phyloP scores from a whole-genome alignment of 2,113 vertebrate genomes.

The Sturnira hondurensis region DNA sequence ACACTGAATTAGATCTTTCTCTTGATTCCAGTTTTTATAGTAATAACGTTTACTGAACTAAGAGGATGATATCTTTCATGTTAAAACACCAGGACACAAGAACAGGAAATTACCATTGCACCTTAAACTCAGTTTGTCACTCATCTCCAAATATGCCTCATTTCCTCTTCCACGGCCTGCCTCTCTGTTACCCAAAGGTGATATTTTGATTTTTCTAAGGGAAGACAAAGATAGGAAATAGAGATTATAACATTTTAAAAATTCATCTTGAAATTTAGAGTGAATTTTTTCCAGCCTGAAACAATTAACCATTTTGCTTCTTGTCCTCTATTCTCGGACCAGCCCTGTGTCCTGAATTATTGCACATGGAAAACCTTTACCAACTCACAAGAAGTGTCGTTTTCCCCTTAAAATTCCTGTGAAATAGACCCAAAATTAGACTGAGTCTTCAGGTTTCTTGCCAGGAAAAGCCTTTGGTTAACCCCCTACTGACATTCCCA shows the following conservation, averaged over 20 bases:
- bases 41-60: background rate
- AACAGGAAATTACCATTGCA: background rate
- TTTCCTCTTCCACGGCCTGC: background rate
- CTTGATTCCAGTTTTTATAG: background rate
- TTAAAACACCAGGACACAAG: background rate
- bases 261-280: background rate
- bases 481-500: constrained; percentile 29
- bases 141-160: background rate
- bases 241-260: background rate
- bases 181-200: background rate
- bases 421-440: constrained; percentile 67
- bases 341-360: background rate
- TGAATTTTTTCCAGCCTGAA: background rate
- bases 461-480: constrained; percentile 60
- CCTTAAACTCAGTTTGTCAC: background rate
- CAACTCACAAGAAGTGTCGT: background rate
- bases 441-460: constrained; percentile 68
- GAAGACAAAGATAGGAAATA: background rate
- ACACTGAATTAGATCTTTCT: background rate
- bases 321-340: background rate
- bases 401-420: constrained; percentile 53
- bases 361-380: background rate
- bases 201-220: background rate
- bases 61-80: background rate
- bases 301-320: constrained; percentile 15